Evolutionary conservation across 2,888 invertebrate genomes (phyloP), one percentile per base, ranked within the genome.

Genomic region (Syrista parreyssii): DNA sequence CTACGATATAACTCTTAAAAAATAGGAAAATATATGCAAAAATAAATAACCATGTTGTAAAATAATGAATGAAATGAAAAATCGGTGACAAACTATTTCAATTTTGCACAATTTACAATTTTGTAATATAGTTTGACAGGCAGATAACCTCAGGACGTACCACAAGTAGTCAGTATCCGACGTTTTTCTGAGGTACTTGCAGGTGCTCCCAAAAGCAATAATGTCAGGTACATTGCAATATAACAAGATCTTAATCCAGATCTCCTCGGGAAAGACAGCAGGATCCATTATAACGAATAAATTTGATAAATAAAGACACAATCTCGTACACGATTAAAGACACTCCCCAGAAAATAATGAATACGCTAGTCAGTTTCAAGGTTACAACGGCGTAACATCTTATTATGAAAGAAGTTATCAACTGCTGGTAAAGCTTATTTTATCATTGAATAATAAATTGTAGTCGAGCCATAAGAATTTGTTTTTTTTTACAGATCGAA

Each of bases 141-240:
- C 78, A 86, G 78, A 79, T 90, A 90, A 90, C 88, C 88, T 89
- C 80, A 77, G 71, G 79, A 85, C 90, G 86, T 81, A 91, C 91
- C 91, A 92, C 76, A 92, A 84, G 82, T 92, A 91, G 86, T 91
- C 91, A 32, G 88, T 91, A 80, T 91, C 89, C 33, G 88, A 89
- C 32, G 89, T 91, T 86, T 90, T 91, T 81, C 88, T 88, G 73
- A 91, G 87, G 80, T 90, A 90, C 87, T 90, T 91, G 87, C 91
- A 92, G 77, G 91, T 91, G 84, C 88, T 90, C 78, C 91, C 90
- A 75, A 91, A 89, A 79, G 91, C 90, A 84, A 91, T 90, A 84
- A 91, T 91, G 83, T 91, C 91, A 87, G 90, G 90, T 87, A 91
- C 91, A 81, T 91, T 89, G 81, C 91, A 92, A 79, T 91, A 91